Evolutionary conservation across 2,113 vertebrate genomes (phyloP), one percentile per base, ranked within the genome.

Genomic region (Etia nguti): DNA sequence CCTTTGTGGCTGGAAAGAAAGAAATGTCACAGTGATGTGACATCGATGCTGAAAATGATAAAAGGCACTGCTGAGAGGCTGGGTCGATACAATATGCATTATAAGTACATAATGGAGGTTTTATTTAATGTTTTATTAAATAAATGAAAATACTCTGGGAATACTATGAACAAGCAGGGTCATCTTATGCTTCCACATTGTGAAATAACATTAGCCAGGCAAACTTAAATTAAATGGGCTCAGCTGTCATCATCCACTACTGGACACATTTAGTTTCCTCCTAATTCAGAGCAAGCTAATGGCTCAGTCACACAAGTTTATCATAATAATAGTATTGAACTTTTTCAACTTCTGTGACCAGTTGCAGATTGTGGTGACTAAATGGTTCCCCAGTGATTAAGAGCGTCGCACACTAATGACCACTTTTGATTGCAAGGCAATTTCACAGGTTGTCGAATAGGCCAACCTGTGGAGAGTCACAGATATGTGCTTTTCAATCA

Each of bases 51-150:
- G 8, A 36, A 6, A 68, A 38, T 38, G 0, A 41, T 68, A 9
- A 1, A 36, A 68, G 10, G 6, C 34, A 68, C 34, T 41, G 36
- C 62, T 68, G 20, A 41, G 36, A 68, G 11, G 20, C 62, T 41
- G 36, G 20, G 7, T 11, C 0, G 0, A 22, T 68, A 68, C 36
- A 0, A 41, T 41, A 22, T 68, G 20, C 38, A 41, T 2, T 41
- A 8, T 0, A 24, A 70, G n/a, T 43, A 5, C 38, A 43, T 1
- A n/a, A n/a, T n/a, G n/a, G n/a, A n/a, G 8, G 26, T 59, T 31
- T 59, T 16, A 29, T 29, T 59, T 59, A 59, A 59, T 59, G 56
- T 59, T 59, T 59, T 59, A 59, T 59, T 9, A 59, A 59, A 59
- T 57, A 15, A 56, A 48, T 52, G 20, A 20, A 20, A 29, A 8